Conservation (phyloP, 1,140 invertebrate species). For the Bilobella aurantiaca region DNA sequence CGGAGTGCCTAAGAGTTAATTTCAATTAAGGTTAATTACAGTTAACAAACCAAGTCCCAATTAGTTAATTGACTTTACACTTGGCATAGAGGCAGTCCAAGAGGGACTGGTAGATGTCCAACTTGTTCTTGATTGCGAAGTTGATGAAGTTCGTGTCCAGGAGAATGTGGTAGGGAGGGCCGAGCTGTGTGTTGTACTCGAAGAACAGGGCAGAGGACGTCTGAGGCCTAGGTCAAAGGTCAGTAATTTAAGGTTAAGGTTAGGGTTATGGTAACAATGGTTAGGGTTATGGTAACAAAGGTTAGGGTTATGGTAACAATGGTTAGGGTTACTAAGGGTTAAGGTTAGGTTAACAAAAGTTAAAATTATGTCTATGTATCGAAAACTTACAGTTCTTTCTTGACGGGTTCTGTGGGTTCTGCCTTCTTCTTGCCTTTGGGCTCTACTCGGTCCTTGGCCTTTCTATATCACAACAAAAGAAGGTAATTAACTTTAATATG, state of each 20-base stretch:
- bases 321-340: too few relatives aligned
- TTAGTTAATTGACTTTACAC: too few relatives aligned
- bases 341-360: too few relatives aligned
- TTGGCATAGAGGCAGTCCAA: conserved; percentile 99
- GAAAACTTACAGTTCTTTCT: conserved; percentile 62
- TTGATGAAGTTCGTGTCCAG: conserved; percentile 99
- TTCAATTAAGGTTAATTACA: too few relatives aligned
- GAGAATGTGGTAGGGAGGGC: conserved; percentile 93
- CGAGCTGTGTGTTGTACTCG: conserved; percentile 96
- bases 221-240: conserved; percentile 55
- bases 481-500: too few relatives aligned
- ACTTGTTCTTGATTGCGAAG: conserved; percentile 96
- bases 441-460: conserved; percentile 49
- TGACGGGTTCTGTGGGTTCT: conserved; percentile 62
- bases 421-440: conserved; percentile 59
- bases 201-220: conserved; percentile 89
- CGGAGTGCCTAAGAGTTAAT: conserved; percentile 63
- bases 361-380: too few relatives aligned
- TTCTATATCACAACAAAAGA: conserved; percentile 50
- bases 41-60: too few relatives aligned
- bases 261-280: too few relatives aligned
- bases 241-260: too few relatives aligned
- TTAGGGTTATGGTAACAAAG: too few relatives aligned
- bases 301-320: too few relatives aligned
- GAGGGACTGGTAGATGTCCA: conserved; percentile 94